Evolutionary conservation across 2,797 vertebrate species (phyloP).

Genomic region (Lutjanus campechanus): DNA sequence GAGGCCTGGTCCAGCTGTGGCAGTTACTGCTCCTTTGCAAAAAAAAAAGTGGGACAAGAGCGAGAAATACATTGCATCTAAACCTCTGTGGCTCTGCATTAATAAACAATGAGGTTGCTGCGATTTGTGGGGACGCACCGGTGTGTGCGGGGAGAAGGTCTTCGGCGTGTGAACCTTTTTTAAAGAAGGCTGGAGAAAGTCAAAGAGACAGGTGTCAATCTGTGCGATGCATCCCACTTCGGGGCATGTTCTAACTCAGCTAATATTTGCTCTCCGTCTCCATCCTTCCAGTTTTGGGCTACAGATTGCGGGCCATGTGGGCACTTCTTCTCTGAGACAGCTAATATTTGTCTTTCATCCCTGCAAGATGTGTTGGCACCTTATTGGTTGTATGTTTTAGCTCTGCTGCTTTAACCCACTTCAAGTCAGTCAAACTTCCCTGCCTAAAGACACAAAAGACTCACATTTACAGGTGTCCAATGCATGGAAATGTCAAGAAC

Average conservation of each 20-base stretch:
- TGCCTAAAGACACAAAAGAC: too few species aligned
- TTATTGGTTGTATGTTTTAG: slow-evolving; percentile 40
- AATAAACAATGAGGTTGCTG: slow-evolving; percentile 48
- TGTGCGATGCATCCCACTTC: background rate
- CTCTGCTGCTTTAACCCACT: slow-evolving; percentile 23
- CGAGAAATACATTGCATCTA: background rate
- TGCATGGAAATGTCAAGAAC: background rate
- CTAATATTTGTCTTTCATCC: slow-evolving; percentile 60
- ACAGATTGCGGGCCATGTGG: slow-evolving; percentile 49
- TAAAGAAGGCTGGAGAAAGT: background rate
- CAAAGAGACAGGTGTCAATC: slow-evolving; percentile 7
- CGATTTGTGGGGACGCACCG: slow-evolving; percentile 22
- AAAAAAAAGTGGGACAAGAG: background rate
- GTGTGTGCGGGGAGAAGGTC: background rate
- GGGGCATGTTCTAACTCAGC: background rate
- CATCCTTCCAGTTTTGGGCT: slow-evolving; percentile 20
- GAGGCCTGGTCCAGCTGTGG: slow-evolving; percentile 18
- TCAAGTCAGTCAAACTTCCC: background rate
- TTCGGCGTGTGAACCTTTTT: background rate
- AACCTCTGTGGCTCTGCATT: slow-evolving; percentile 21
- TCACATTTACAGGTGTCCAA: background rate
- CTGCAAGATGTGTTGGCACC: slow-evolving; percentile 29
- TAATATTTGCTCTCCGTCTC: slow-evolving; percentile 38
- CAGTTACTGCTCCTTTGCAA: slow-evolving; percentile 52
- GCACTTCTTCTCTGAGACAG: slow-evolving; percentile 29